phyloP scores from a whole-genome alignment of 2,888 invertebrate genomes.

The Leucania comma region DNA sequence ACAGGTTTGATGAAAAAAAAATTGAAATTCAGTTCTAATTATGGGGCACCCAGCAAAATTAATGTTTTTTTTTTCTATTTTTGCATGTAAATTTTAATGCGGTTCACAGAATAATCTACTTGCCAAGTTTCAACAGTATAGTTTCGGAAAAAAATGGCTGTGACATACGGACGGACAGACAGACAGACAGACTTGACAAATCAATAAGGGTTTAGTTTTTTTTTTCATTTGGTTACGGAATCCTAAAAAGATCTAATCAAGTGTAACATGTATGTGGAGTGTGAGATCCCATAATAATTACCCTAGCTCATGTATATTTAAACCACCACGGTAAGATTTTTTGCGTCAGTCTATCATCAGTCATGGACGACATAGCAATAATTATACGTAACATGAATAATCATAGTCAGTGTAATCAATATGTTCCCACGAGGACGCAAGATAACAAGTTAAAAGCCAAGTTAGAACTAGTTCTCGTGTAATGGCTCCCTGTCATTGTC shows the following conservation, averaged over 20 bases:
- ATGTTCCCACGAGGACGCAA: conserved; percentile 59
- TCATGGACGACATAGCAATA: conserved; percentile 54
- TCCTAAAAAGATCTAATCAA: conserved; percentile 8
- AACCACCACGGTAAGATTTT: conserved; percentile 43
- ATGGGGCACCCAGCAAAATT: too few species aligned
- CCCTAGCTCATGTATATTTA: conserved; percentile 49
- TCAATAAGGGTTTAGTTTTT: too few species aligned
- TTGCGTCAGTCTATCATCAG: conserved; percentile 48
- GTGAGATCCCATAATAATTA: conserved; percentile 56
- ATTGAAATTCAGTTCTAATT: too few species aligned
- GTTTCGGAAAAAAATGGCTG: too few species aligned
- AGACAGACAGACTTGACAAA: too few species aligned
- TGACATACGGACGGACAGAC: too few species aligned
- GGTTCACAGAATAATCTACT: too few species aligned
- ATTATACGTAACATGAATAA: conserved; percentile 60
- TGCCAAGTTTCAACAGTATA: too few species aligned
- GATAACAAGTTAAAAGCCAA: conserved; percentile 60
- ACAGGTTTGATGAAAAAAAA: too few species aligned
- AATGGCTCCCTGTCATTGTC: conserved; percentile 73
- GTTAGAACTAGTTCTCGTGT: conserved; percentile 70
- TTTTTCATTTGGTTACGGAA: too few species aligned
- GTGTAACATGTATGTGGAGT: conserved; percentile 29
- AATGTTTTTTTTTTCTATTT: too few species aligned
- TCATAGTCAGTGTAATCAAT: conserved; percentile 53
- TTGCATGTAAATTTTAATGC: too few species aligned